phyloP scores from a whole-genome alignment of 2,888 invertebrate species.

The Nemapogon koenigi region DNA sequence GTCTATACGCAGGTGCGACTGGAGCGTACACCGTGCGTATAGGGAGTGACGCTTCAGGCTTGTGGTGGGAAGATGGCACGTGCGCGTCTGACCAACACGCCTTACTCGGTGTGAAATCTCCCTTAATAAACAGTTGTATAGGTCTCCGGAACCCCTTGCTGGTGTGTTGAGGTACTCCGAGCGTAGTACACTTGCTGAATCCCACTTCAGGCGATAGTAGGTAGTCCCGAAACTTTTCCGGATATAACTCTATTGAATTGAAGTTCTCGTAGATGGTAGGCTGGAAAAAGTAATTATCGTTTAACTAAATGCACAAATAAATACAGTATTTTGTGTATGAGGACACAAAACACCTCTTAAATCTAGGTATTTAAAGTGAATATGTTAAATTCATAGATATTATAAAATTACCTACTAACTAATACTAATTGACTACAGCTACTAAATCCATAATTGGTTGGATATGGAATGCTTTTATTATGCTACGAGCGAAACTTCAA shows the following conservation, averaged over 20 bases:
- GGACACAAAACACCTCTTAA: too few species aligned
- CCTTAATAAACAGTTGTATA: constrained; percentile 72
- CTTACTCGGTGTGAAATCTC: constrained; percentile 69
- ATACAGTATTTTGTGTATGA: too few species aligned
- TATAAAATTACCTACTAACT: too few species aligned
- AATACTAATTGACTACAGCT: too few species aligned
- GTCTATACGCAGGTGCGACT: constrained; percentile 49
- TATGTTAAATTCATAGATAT: too few species aligned
- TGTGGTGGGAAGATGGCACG: constrained; percentile 68
- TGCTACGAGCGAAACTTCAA: too few species aligned
- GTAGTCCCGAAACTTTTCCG: constrained; percentile 92
- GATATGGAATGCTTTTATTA: too few species aligned
- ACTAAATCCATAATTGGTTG: too few species aligned
- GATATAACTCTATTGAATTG: constrained; percentile 84
- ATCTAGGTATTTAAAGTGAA: too few species aligned
- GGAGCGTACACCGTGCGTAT: constrained; percentile 59
- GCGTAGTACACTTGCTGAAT: constrained; percentile 86
- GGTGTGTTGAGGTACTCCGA: constrained; percentile 82
- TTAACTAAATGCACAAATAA: too few species aligned
- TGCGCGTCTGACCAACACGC: constrained; percentile 70
- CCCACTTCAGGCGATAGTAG: constrained; percentile 90
- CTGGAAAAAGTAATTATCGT: constrained; percentile 68
- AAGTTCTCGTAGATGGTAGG: constrained; percentile 86
- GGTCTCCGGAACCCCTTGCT: constrained; percentile 90
- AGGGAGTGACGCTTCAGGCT: constrained; percentile 62